Evolutionary conservation across 2,797 vertebrate species (phyloP), one percentile per base, ranked within the genome.

Genomic region (Mormyrops attenuatus): DNA sequence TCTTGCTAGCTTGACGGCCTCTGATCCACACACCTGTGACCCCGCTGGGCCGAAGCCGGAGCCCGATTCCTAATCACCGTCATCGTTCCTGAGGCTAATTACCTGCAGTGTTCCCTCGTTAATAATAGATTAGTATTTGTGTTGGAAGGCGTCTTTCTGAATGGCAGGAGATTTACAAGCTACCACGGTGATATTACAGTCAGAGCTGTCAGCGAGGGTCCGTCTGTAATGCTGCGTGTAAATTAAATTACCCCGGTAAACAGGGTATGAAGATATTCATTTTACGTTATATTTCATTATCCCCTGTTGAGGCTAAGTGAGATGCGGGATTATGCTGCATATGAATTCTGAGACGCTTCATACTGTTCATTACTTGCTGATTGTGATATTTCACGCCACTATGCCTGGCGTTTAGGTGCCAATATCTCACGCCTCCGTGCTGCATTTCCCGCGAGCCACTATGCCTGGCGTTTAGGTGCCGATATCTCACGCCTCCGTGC

Each of bases 1-100:
- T n/a, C 77, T 9, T 47, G 38, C 44, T 22, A 20, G 77, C 17
- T 84, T 22, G 41, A 50, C 20, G 3, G 47, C 82, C 82, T 50
- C n/a, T 50, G 82, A 85, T 47, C 82, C 47, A 50, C 80, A 85
- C 82, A 85, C 82, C 82, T 85, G 82, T 85, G 82, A 85, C 44
- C 44, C 44, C 2, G 41, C 44, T 5, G 47, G 44, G 44, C 41
- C 2, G 1, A 50, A 13, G 47, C 41, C 3, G 7, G 49, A 50
- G 47, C 82, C n/a, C 4, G 20, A 47, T 85, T 85, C 82, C 20
- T 85, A 85, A 85, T 85, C 82, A 85, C 3, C 41, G 4, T 85
- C 17, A 11, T 50, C 44, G 9, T 50, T 85, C 20, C n/a, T 26
- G 82, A 26, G n/a, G 41, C 47, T 85, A 50, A 85, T 85, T 85